Conservation (phyloP, 2,797 vertebrate species). For the Helostoma temminkii region DNA sequence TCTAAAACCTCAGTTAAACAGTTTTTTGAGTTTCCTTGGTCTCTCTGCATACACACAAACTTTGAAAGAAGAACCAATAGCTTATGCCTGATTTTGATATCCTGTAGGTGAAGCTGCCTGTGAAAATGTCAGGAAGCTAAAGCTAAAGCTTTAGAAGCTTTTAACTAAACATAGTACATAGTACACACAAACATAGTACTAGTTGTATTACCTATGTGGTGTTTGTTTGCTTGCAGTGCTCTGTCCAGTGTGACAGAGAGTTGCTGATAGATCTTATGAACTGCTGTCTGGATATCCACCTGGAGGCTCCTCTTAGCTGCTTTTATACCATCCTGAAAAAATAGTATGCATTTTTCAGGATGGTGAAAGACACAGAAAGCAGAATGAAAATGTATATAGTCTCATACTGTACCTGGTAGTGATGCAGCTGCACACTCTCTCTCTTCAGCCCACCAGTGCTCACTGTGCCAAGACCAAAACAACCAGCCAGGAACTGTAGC, state of each 20-base stretch:
- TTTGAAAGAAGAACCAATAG: background rate
- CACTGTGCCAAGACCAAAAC: conserved; percentile 94
- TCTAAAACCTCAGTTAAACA: background rate
- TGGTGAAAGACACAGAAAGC: background rate
- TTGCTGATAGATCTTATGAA: conserved; percentile 99
- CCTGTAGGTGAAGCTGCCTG: background rate
- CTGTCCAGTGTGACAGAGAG: conserved; percentile 94
- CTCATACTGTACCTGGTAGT: conserved; percentile 90
- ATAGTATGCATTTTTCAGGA: background rate
- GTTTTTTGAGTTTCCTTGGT: background rate
- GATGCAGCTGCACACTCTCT: conserved; percentile 95
- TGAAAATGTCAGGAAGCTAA: background rate
- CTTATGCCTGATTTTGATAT: background rate
- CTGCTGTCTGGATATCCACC: conserved; percentile 95
- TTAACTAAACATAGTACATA: background rate
- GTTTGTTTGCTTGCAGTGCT: conserved; percentile 96
- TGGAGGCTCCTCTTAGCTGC: conserved; percentile 95
- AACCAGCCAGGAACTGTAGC: conserved; percentile 96
- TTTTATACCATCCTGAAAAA: conserved; percentile 92
- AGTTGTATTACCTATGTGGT: conserved; percentile 90
- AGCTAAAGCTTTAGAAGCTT: background rate
- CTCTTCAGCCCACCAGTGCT: conserved; percentile 89
- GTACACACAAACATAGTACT: background rate
- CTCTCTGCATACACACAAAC: background rate
- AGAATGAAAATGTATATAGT: background rate